Evolutionary conservation across 2,888 invertebrate genomes (phyloP).

Genomic region (Epinotia bilunana): DNA sequence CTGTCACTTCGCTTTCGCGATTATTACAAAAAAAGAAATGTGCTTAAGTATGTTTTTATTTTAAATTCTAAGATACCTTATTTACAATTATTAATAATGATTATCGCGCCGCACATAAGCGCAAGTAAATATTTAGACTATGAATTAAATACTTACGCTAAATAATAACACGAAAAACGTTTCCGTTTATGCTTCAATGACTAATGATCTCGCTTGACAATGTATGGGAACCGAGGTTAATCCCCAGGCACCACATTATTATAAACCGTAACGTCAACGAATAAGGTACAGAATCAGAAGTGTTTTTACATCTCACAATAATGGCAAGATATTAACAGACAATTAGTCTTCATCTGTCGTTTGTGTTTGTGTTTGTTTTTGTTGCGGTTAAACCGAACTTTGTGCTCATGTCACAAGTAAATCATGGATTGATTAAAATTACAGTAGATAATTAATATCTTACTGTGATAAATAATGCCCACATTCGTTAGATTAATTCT

Average conservation of each 20-base stretch:
- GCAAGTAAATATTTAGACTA: slow-evolving; percentile 38
- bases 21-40: too few species aligned
- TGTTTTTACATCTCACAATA: slow-evolving; percentile 30
- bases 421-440: slow-evolving; percentile 36
- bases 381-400: slow-evolving; percentile 39
- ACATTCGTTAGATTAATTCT: not conserved
- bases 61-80: too few species aligned
- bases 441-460: slow-evolving; percentile 31
- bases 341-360: slow-evolving; percentile 55
- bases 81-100: not conserved
- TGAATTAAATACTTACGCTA: slow-evolving; percentile 44
- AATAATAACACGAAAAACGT: slow-evolving; percentile 42
- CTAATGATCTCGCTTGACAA: slow-evolving; percentile 48
- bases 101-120: slow-evolving; percentile 1
- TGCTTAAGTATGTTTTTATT: too few species aligned
- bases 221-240: slow-evolving; percentile 48
- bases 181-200: slow-evolving; percentile 46
- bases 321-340: slow-evolving; percentile 47
- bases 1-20: too few species aligned
- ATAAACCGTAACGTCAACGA: slow-evolving; percentile 1
- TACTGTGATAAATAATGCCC: slow-evolving; percentile 10
- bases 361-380: slow-evolving; percentile 50
- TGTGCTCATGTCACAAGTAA: slow-evolving; percentile 32
- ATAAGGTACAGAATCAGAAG: slow-evolving; percentile 16
- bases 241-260: not conserved